Base-by-base conservation (phyloP, 2,113 vertebrate genomes). In the Tichodroma muraria region DNA sequence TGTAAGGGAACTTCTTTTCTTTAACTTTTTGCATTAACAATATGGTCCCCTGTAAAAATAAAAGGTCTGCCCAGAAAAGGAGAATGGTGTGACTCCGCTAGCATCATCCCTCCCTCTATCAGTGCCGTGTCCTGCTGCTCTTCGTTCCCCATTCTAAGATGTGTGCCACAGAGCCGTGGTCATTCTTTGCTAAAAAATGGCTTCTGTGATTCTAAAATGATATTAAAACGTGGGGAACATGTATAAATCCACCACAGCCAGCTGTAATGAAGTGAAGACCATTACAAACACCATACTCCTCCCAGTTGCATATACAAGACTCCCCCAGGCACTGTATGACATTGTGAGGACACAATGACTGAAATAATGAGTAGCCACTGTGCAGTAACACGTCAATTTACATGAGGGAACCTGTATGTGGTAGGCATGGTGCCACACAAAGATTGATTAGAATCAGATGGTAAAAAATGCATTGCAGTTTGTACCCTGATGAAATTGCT, bases 401-500 rank as follows among this genome's bases (percentile, higher is more conserved):
- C 86, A 72, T 77, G 70, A 86, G 70, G 89, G 80, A 90, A 80
- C 50, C 42, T 80, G 65, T 73, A 75, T 85, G 59, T 79, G 70
- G 88, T 63, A 88, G 88, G 80, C 89, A 95, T 65, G 73, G 77
- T 89, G 80, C 85, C 75, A 88, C 73, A 18, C 27, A 76, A 80
- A 92, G 88, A 96, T 80, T 87, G 92, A 96, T 90, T 94, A 75
- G 49, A 79, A 94, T 54, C 85, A 96, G 89, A 91, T 91, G 89
- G 82, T 82, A 80, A 93, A 93, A 95, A 93, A 78, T 23, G n/a
- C 78, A 40, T 38, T 80, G 52, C 68, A 66, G 45, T 35, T 60
- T 59, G 50, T 2, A 1, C 35, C 75, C 80, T 35, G 35, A 85
- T 71, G 81, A 65, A 69, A 37, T 66, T 49, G 64, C 53, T 75